Conservation (phyloP, 2,113 vertebrate genomes). For the Chaenogobius annularis region DNA sequence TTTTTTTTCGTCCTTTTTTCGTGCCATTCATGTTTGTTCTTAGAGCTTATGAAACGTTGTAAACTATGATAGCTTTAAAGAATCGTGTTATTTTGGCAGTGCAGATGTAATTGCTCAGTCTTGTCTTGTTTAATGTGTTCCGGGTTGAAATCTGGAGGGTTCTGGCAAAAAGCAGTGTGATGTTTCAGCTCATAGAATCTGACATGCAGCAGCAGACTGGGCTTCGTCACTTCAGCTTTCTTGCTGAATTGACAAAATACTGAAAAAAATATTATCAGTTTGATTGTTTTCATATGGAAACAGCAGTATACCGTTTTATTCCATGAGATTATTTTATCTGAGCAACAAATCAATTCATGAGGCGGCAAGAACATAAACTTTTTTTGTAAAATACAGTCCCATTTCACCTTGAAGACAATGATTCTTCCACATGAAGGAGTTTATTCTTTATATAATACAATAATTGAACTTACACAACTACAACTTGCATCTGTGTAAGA, state of each 20-base stretch:
- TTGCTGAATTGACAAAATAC: not conserved
- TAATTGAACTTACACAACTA: not conserved
- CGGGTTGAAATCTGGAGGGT: not conserved
- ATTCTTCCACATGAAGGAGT: not conserved
- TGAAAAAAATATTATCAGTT: not conserved
- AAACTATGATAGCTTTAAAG: conserved; percentile 3
- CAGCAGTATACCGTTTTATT: not conserved
- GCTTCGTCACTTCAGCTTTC: not conserved
- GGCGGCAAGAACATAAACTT: not conserved
- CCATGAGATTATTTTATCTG: not conserved
- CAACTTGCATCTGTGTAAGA: not conserved
- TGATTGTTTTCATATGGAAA: not conserved
- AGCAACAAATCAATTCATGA: not conserved
- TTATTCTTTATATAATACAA: not conserved
- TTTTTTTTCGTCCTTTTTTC: conserved; percentile 4
- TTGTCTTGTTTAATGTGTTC: not conserved
- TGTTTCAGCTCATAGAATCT: not conserved
- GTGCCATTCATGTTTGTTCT: conserved; percentile 22
- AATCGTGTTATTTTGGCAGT: conserved; percentile 24
- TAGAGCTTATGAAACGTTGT: conserved; percentile 6
- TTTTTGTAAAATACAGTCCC: not conserved
- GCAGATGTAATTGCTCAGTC: conserved; percentile 10
- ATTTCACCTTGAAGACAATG: not conserved
- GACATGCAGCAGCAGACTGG: not conserved
- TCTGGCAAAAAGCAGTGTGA: not conserved